A percentile compares a stretch with the other conserved stretches of the same genome.
Evolutionary conservation across 2,888 invertebrate species (phyloP).

Genomic region (Ctenicera cuprea): DNA sequence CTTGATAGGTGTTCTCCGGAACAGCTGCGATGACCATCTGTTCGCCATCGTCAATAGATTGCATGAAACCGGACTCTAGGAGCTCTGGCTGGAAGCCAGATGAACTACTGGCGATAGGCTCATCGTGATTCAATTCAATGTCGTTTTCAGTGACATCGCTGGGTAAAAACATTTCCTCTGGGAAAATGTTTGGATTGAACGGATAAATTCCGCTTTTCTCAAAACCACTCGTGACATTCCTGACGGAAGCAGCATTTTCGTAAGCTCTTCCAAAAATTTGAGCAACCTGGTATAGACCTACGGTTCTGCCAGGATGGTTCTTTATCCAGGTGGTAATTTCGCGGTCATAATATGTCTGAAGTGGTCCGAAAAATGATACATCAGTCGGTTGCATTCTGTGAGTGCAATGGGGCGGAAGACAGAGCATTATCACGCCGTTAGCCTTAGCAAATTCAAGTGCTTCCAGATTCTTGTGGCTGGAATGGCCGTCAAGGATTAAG

Average conservation of each 20-base stretch:
- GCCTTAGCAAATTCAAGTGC: slow-evolving; percentile 53
- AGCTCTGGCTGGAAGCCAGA: neutral
- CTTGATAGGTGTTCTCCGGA: too few relatives aligned
- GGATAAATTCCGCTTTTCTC: slow-evolving; percentile 36
- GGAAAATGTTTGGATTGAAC: slow-evolving; percentile 35
- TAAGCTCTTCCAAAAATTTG: slow-evolving; percentile 37
- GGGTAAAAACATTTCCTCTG: slow-evolving; percentile 46
- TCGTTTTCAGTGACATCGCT: slow-evolving; percentile 36
- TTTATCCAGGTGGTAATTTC: slow-evolving; percentile 32
- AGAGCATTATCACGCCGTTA: slow-evolving; percentile 63
- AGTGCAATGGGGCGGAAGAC: slow-evolving; percentile 65
- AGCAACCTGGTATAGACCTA: slow-evolving; percentile 17
- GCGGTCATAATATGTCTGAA: slow-evolving; percentile 38
- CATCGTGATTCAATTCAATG: neutral
- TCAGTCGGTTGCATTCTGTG: slow-evolving; percentile 65
- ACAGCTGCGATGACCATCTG: slow-evolving; percentile 12
- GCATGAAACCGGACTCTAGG: neutral
- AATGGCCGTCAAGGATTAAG: slow-evolving; percentile 63
- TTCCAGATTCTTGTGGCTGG: slow-evolving; percentile 47
- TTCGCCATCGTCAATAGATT: neutral
- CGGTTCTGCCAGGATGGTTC: slow-evolving; percentile 22
- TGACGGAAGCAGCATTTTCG: slow-evolving; percentile 28
- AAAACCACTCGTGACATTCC: slow-evolving; percentile 34
- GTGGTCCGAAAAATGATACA: slow-evolving; percentile 53
- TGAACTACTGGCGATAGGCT: neutral